phyloP scores from a whole-genome alignment of 2,888 invertebrate species.

The Polydrusus tereticollis region DNA sequence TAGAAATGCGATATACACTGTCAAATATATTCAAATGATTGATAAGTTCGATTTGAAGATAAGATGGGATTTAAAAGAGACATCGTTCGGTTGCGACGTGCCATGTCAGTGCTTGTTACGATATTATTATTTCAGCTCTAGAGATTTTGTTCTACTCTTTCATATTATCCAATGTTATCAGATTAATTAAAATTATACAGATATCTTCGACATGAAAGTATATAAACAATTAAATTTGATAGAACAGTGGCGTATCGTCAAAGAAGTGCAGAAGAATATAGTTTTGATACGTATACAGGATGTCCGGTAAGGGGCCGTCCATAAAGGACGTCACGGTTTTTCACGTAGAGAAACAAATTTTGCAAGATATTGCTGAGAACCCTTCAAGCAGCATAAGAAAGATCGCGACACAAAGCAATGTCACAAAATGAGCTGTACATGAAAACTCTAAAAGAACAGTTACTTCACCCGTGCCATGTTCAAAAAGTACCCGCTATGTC shows the following conservation, averaged over 20 bases:
- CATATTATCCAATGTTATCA: not conserved
- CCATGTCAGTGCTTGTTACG: not conserved
- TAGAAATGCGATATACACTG: not conserved
- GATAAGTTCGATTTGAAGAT: not conserved
- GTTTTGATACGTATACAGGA: too few species aligned
- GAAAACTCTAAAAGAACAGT: too few species aligned
- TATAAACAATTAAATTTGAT: not conserved
- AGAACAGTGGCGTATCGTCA: not conserved
- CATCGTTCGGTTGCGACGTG: not conserved
- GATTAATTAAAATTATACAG: not conserved
- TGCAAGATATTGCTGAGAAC: too few species aligned
- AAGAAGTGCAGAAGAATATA: too few species aligned
- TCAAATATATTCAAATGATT: constrained; percentile 9
- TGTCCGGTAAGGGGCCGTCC: too few species aligned
- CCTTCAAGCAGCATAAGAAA: too few species aligned
- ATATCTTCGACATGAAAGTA: not conserved
- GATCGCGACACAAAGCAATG: too few species aligned
- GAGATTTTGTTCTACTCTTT: not conserved
- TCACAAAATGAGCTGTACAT: too few species aligned
- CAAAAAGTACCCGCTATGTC: too few species aligned
- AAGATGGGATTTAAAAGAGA: not conserved
- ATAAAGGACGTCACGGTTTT: too few species aligned
- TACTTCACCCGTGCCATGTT: too few species aligned
- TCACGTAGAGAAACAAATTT: too few species aligned
- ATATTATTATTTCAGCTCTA: not conserved